phyloP scores from a whole-genome alignment of 2,113 vertebrate species.

The Actinemys pallida region DNA sequence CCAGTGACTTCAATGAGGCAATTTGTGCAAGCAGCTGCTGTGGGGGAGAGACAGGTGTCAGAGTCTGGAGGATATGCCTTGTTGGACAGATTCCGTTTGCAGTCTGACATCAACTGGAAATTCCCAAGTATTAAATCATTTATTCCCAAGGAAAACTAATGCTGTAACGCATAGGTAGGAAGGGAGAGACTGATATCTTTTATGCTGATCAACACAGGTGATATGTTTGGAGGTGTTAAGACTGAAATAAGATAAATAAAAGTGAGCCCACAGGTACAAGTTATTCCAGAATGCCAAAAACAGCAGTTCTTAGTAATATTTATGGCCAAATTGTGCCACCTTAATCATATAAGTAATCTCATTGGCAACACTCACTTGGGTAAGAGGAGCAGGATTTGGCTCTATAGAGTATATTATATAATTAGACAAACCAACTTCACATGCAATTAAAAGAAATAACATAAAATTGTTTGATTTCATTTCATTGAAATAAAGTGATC shows the following conservation, averaged over 20 bases:
- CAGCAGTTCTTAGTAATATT: not conserved
- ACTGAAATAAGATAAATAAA: not conserved
- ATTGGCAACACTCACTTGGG: not conserved
- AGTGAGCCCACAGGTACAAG: not conserved
- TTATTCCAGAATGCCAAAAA: not conserved
- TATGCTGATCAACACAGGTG: not conserved
- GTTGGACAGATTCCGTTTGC: not conserved
- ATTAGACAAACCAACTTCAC: slow-evolving; percentile 13
- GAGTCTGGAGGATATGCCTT: not conserved
- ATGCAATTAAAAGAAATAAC: not conserved
- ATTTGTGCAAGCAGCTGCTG: not conserved
- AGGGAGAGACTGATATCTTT: not conserved
- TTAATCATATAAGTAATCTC: not conserved
- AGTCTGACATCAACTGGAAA: not conserved
- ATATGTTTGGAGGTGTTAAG: not conserved
- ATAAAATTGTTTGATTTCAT: not conserved
- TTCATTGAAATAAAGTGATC: not conserved
- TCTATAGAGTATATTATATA: slow-evolving; percentile 10
- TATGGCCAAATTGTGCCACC: not conserved
- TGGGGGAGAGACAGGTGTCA: not conserved
- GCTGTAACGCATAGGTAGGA: not conserved
- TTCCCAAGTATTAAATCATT: not conserved
- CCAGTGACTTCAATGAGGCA: not conserved
- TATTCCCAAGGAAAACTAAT: not conserved
- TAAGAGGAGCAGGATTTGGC: not conserved